Evolutionary conservation across 2,888 invertebrate species (phyloP).

Genomic region (Gerris lacustris): DNA sequence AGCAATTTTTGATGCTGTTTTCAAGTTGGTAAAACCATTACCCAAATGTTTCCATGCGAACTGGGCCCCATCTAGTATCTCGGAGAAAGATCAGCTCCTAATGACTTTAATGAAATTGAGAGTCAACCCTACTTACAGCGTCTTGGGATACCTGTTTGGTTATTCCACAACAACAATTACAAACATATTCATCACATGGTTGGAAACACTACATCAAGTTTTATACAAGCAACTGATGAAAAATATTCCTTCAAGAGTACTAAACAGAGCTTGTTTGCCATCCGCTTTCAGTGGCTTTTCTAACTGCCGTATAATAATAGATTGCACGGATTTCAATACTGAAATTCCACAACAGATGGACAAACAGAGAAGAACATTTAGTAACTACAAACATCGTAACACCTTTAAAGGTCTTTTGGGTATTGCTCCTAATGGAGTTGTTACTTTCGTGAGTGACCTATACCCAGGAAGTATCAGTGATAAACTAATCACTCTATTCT

Average conservation of each 20-base stretch:
- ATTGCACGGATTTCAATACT: conserved; percentile 18
- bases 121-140: conserved; percentile 12
- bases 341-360: conserved; percentile 22
- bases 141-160: conserved; percentile 12
- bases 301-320: no score
- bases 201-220: conserved; percentile 13
- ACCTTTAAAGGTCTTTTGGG: no score
- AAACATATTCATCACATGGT: conserved; percentile 11
- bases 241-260: conserved; percentile 15
- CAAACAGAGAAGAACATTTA: no score
- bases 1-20: background rate
- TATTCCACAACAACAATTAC: background rate
- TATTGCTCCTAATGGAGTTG: no score
- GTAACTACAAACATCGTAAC: no score
- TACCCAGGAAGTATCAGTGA: no score
- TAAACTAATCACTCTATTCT: no score
- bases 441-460: no score
- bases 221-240: conserved; percentile 4
- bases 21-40: background rate
- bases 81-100: conserved; percentile 13
- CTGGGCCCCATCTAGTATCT: background rate
- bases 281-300: conserved; percentile 11
- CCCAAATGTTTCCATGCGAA: background rate
- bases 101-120: conserved; percentile 17
- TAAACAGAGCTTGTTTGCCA: conserved; percentile 17